Evolutionary conservation across 2,113 vertebrate genomes (phyloP).

Genomic region (Nematolebias whitei): DNA sequence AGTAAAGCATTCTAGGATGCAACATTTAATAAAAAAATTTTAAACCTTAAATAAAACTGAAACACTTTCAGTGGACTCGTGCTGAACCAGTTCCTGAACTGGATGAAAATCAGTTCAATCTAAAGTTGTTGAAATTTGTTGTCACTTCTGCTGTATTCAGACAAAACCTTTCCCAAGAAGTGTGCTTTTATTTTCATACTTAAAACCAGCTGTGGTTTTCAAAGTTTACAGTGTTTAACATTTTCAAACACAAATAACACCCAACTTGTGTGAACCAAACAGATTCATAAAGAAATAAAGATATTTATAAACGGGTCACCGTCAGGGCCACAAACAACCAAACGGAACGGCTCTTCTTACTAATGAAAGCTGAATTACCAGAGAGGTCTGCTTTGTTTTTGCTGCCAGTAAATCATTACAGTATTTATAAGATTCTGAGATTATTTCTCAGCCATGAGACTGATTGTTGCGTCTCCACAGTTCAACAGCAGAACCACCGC

Average conservation of each 20-base stretch:
- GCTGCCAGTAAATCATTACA: constrained; percentile 18
- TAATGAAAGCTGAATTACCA: constrained; percentile 14
- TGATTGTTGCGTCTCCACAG: neutral
- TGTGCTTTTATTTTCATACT: constrained; percentile 15
- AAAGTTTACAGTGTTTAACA: constrained; percentile 1
- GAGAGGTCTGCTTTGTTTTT: constrained; percentile 10
- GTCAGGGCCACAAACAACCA: constrained; percentile 21
- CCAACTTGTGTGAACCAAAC: constrained; percentile 23
- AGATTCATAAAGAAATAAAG: neutral
- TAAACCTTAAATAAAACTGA: too few relatives aligned
- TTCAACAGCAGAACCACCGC: neutral
- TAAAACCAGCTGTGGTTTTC: neutral
- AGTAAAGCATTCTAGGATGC: too few relatives aligned
- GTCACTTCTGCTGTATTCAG: neutral
- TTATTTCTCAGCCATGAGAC: constrained; percentile 6
- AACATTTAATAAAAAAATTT: too few relatives aligned
- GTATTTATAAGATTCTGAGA: constrained; percentile 22
- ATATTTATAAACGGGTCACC: constrained; percentile 15
- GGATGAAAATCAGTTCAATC: too few relatives aligned
- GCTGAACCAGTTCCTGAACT: too few relatives aligned
- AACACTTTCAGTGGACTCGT: too few relatives aligned
- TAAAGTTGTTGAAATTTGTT: neutral
- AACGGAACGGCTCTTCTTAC: constrained; percentile 31
- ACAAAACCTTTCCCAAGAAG: constrained; percentile 22
- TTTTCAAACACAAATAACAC: constrained; percentile 13